These are phyloP conservation scores for Centruroides sculpturatus DNA, from an alignment of 1,140 invertebrate species.

Conservation along the genomic window DNA sequence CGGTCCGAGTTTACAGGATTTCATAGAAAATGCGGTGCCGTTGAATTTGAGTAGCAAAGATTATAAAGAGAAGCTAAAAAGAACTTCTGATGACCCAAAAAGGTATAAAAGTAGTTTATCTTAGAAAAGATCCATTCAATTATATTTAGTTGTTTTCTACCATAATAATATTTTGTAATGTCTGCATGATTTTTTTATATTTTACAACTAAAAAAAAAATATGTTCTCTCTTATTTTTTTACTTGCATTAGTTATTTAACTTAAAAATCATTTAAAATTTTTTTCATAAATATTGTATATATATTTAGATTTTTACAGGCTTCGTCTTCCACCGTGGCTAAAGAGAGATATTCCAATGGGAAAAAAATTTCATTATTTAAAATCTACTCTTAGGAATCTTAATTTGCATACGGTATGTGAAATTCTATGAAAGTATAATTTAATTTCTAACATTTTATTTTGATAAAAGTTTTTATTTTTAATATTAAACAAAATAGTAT, in stretches of 20 bases:
- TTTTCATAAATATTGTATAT: neutral
- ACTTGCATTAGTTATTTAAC: too few species aligned
- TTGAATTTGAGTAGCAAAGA: constrained; percentile 39
- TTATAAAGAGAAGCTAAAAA: constrained; percentile 52
- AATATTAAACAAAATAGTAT: too few species aligned
- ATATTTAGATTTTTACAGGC: constrained; percentile 29
- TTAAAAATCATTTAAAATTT: neutral
- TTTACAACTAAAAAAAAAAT: too few species aligned
- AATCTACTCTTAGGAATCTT: constrained; percentile 67
- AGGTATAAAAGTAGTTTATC: constrained; percentile 1
- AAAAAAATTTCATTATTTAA: constrained; percentile 51
- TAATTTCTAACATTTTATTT: too few species aligned
- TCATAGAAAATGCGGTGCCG: constrained; percentile 39
- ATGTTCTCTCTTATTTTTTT: too few species aligned
- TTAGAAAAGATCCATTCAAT: too few species aligned
- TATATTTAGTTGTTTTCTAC: too few species aligned
- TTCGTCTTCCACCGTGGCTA: constrained; percentile 89
- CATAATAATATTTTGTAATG: too few species aligned
- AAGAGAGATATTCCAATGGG: constrained; percentile 89
- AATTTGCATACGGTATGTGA: constrained; percentile 71
- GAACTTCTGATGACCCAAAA: constrained; percentile 58
- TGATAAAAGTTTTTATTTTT: too few species aligned
- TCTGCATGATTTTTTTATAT: too few species aligned
- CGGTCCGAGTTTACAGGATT: constrained; percentile 34
- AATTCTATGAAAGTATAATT: too few species aligned